phyloP scores from a whole-genome alignment of 2,888 invertebrate species.

The Cancer borealis region DNA sequence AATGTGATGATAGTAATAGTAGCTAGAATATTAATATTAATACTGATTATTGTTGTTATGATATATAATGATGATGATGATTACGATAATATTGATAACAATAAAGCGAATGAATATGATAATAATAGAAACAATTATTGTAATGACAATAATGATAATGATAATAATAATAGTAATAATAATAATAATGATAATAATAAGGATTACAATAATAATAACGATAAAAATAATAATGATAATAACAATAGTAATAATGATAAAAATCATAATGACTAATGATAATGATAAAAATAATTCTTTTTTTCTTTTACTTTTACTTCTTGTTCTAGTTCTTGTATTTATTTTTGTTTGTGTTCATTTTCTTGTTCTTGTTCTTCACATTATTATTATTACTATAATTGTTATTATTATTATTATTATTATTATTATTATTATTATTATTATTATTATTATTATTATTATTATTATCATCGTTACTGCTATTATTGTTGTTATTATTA shows the following conservation, averaged over 20 bases:
- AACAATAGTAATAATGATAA: not conserved
- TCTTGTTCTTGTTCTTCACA: not conserved
- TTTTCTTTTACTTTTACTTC: not conserved
- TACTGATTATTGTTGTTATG: too few species aligned
- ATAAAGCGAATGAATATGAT: too few species aligned
- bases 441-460: conserved; percentile 36
- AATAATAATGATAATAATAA: not conserved
- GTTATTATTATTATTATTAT: conserved; percentile 35
- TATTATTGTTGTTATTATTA: not conserved
- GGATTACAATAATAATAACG: not conserved
- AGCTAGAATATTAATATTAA: not conserved
- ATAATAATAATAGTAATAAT: not conserved
- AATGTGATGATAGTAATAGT: not conserved
- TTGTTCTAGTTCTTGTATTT: not conserved
- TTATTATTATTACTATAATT: conserved; percentile 31
- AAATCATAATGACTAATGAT: too few species aligned
- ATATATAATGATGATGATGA: too few species aligned
- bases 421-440: conserved; percentile 28
- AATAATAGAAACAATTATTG: too few species aligned
- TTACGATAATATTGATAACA: too few species aligned
- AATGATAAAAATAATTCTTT: not conserved
- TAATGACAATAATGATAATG: not conserved
- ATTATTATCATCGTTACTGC: not conserved
- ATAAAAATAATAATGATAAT: not conserved
- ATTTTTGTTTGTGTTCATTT: too few species aligned